These are phyloP conservation scores for Etheostoma cragini DNA, from an alignment of 2,113 vertebrate genomes.

Conservation along the genomic window DNA sequence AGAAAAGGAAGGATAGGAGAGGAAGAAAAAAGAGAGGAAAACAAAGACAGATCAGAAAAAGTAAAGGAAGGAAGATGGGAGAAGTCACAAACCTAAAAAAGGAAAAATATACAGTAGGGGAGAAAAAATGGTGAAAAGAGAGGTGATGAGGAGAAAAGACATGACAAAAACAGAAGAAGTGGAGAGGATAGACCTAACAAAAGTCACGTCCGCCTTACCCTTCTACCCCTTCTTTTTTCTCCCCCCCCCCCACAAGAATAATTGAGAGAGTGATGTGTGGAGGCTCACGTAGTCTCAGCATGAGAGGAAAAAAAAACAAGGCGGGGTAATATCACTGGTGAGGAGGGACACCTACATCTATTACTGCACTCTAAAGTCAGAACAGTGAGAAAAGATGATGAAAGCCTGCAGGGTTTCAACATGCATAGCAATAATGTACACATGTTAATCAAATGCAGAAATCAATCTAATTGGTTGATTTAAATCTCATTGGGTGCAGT, in stretches of 20 bases:
- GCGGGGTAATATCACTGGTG: background rate
- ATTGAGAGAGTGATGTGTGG: slow-evolving; percentile 37
- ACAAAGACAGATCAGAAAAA: background rate
- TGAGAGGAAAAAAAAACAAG: background rate
- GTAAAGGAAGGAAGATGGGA: background rate
- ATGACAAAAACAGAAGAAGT: background rate
- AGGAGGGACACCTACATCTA: background rate
- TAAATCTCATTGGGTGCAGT: background rate
- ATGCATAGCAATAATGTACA: background rate
- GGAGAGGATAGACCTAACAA: background rate
- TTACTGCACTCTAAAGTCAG: background rate
- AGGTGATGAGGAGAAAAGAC: background rate
- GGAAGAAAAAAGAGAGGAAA: background rate
- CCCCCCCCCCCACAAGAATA: slow-evolving; percentile 11
- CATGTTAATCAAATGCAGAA: background rate
- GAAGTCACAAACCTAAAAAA: no score
- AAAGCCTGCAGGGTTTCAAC: slow-evolving; percentile 1
- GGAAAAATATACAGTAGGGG: background rate
- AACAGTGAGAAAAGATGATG: background rate
- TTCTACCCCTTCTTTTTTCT: background rate
- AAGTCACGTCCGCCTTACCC: slow-evolving; percentile 54
- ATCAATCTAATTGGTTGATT: background rate
- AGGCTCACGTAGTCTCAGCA: slow-evolving; percentile 58
- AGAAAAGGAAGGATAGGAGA: background rate
- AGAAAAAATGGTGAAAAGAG: background rate